Evolutionary conservation across 1,140 invertebrate species (phyloP), one percentile per base, ranked within the genome.

Genomic region (Drosophila neocordata): DNA sequence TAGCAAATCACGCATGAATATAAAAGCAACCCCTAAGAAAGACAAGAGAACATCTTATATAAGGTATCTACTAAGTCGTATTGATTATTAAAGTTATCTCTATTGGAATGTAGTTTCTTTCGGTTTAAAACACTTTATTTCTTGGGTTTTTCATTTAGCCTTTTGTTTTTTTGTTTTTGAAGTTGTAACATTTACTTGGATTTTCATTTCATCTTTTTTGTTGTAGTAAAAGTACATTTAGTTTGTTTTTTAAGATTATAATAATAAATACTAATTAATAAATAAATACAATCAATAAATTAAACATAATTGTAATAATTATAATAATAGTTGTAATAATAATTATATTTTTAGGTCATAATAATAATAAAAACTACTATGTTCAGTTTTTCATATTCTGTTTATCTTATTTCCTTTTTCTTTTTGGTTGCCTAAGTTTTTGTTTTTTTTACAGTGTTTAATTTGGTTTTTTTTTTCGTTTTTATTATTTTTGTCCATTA

Each of bases 81-180:
- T 44, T 41, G 15, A 59, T 41, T 56, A 18, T 31, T 31, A 31
- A 31, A 31, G 1, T 31, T 6, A 6, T 31, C 27, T 0, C 2
- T 0, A 24, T 31, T 31, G n/a, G n/a, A n/a, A 1, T 31, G 4
- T 31, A 6, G 4, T 31, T 31, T 31, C 27, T 31, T 67, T 87
- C 79, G 79, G 84, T 88, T 88, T 88, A 89, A 88, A 88, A 88
- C 83, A 88, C 84, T 88, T 88, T 88, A 88, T 88, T 88, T 88
- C 79, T 88, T 88, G 79, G 73, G 73, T 67, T 62, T 88, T 76
- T 72, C 60, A 48, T 77, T 77, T 77, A 77, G 71, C 71, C 74
- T 77, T 77, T 65, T 60, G 65, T 34, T 31, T 69, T 77, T 77
- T 77, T 65, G 56, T 67, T 34, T 31, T 69, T 77, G 78, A 64